Conservation (phyloP, 2,113 vertebrate species). For the Haemorhous mexicanus region DNA sequence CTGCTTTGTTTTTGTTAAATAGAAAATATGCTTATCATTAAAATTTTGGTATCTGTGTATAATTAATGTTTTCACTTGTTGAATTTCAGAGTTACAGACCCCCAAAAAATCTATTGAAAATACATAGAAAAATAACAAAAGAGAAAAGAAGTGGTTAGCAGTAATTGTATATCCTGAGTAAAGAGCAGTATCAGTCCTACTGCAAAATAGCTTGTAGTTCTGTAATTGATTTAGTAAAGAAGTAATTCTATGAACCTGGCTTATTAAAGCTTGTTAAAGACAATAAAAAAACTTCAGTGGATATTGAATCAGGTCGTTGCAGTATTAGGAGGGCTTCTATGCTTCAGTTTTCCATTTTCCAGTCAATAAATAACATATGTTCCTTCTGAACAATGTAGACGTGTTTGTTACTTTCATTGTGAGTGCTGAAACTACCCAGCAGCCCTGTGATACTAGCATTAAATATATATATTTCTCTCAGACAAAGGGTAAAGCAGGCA, state of each 20-base stretch:
- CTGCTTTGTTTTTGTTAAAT: neutral
- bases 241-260: neutral
- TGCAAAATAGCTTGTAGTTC: neutral
- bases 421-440: neutral
- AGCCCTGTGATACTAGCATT: rapidly evolving
- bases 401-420: neutral
- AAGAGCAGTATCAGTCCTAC: neutral
- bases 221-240: slow-evolving; percentile 22
- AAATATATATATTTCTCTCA: neutral
- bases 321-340: neutral
- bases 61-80: slow-evolving; percentile 6
- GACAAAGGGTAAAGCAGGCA: neutral
- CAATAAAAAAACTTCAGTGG: neutral
- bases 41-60: neutral
- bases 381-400: neutral
- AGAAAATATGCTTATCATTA: neutral
- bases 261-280: slow-evolving; percentile 18
- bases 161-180: neutral
- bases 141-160: neutral
- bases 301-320: neutral
- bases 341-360: neutral
- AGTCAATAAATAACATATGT: neutral
- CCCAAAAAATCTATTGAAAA: neutral
- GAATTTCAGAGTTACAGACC: neutral
- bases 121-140: neutral